Evolutionary conservation across 37 sponge, comb jelly and placozoan species (phyloP).

Genomic region (Oopsacas minuta): DNA sequence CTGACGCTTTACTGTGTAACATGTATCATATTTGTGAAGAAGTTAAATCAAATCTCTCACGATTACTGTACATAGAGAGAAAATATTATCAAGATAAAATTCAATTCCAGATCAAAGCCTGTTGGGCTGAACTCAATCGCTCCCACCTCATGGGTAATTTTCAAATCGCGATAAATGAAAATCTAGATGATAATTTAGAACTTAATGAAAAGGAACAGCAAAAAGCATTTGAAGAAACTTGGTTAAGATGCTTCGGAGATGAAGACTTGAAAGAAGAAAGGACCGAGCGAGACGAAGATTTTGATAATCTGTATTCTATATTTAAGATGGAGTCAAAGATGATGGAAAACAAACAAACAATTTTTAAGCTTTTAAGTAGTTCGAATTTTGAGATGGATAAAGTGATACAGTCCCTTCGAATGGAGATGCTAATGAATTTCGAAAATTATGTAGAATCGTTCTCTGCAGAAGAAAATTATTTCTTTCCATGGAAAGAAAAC

Average conservation of each 20-base stretch:
- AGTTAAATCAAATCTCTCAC: neutral
- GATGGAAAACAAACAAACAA: neutral
- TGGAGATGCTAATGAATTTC: neutral
- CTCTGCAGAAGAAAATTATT: neutral
- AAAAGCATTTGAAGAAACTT: neutral
- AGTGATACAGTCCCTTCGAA: neutral
- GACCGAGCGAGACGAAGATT: neutral
- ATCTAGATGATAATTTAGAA: neutral
- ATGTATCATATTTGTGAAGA: neutral
- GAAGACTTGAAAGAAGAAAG: neutral
- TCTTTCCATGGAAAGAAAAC: neutral
- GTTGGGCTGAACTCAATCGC: neutral
- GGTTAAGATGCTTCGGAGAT: neutral
- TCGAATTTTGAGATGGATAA: neutral
- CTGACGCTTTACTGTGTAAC: neutral
- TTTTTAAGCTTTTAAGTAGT: neutral
- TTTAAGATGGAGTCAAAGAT: neutral
- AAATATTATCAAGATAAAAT: neutral
- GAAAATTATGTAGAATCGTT: neutral
- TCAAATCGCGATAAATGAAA: neutral
- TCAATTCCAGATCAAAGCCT: neutral
- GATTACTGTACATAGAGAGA: slow-evolving; percentile 1
- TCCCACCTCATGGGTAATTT: neutral
- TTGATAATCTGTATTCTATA: neutral
- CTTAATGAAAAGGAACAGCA: neutral